Base-by-base conservation (phyloP, 2,113 vertebrate genomes). In the Danionella cerebrum region DNA sequence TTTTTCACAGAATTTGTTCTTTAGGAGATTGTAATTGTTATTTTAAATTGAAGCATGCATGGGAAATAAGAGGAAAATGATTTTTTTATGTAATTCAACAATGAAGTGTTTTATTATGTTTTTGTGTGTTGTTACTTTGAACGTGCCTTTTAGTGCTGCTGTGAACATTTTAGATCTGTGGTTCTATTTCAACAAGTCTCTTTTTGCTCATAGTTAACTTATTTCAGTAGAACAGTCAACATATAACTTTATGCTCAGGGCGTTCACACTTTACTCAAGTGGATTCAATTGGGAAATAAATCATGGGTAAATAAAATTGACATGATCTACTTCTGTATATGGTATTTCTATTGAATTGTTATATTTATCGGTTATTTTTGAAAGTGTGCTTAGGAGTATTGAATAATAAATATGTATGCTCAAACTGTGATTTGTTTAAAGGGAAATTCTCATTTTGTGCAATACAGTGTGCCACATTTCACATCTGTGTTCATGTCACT, bases 241-340 rank as follows among this genome's bases (percentile, higher is more conserved):
- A n/a, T n/a, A n/a, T n/a, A n/a, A n/a, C n/a, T n/a, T n/a, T n/a
- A n/a, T n/a, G n/a, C n/a, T n/a, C n/a, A n/a, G n/a, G n/a, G n/a
- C n/a, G n/a, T n/a, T n/a, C n/a, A 5, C 55, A 57, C 35, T 18
- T 6, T 16, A 41, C 21, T 41, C 39, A 22, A 2, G 12, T 12
- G 2, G 3, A 58, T 57, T 22, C 48, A 57, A 58, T 21, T 14
- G 13, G 1, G 39, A 25, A 31, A 31, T 53, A 4, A 27, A 6
- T 53, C 24, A 10, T 36, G 51, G 21, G 14, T 19, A 35, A 35
- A 39, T 44, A 45, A 18, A 63, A 25, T 10, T 33, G 29, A n/a
- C n/a, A n/a, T n/a, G 1, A 22, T 53, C 22, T 29, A 47, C 69
- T 70, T 76, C 71, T 81, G 71, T 80, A 74, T 70, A 78, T 81